Base-by-base conservation (phyloP, 2,113 vertebrate genomes). In the Cricetomys ansorgei region DNA sequence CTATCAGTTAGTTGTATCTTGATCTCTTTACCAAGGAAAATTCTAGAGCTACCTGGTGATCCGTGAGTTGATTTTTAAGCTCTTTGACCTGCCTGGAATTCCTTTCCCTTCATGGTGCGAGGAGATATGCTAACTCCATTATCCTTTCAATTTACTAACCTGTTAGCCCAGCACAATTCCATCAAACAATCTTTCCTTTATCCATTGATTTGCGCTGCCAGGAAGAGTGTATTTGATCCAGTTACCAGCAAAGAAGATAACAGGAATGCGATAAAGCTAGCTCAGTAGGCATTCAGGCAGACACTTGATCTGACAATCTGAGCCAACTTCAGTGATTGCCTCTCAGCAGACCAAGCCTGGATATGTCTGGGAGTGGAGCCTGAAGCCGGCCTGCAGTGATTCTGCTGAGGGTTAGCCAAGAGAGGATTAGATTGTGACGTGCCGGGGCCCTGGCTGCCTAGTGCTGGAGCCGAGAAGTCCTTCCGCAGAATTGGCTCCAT, bases 281-380 rank as follows among this genome's bases (percentile, higher is more conserved):
- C 29, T 0, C 2, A 13, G 88, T 75, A 48, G 92, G 95, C 75
- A 84, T 79, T 50, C 62, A 5, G 79, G 50, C 88, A 92, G 92
- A 87, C 88, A 34, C 70, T 84, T n/a, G 65, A 95, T 89, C 94
- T 59, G 95, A 57, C 84, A 83, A 57, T 95, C 96, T 53, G 88
- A 89, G 90, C 62, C 3, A 19, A 25, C 48, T 25, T 57, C 65
- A 65, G 29, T 19, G 75, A 37, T 64, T 15, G 15, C 37, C 16
- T 89, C 55, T 91, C 37, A 0, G 25, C 2, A 23, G 50, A 17
- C 73, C 19, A 29, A 70, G 95, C 83, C 88, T 69, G 73, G 89
- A 43, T 27, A 5, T 1, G 37, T 64, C 72, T 45, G 69, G 29
- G 45, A 53, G 64, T 34, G 48, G n/a, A 53, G 86, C 34, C 57